Evolutionary conservation across 1,140 invertebrate species (phyloP).

Genomic region (Drosophila sulfurigaster): DNA sequence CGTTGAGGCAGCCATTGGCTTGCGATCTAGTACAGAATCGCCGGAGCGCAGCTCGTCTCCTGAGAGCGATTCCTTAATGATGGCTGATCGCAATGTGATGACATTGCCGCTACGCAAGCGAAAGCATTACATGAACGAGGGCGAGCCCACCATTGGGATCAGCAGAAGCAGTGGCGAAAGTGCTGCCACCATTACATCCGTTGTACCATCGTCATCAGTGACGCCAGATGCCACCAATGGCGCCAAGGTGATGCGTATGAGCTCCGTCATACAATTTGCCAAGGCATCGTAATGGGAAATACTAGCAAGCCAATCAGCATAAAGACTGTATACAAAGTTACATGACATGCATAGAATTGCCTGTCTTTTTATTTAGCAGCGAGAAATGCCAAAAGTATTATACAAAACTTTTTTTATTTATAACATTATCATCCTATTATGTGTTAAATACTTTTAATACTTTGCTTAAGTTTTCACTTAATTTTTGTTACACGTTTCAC

Average conservation of each 20-base stretch:
- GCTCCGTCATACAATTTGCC: conserved; percentile 93
- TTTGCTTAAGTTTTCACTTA: conserved; percentile 32
- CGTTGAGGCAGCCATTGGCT: conserved; percentile 89
- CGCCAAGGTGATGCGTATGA: conserved; percentile 87
- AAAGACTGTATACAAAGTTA: conserved; percentile 75
- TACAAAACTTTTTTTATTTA: conserved; percentile 63
- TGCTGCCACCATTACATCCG: background rate
- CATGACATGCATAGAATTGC: conserved; percentile 21
- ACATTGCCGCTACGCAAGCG: conserved; percentile 91
- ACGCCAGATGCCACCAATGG: conserved; percentile 21
- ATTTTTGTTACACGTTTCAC: conserved; percentile 61
- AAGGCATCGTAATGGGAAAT: conserved; percentile 87
- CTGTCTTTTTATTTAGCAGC: conserved; percentile 35
- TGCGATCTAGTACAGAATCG: conserved; percentile 87
- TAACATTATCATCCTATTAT: conserved; percentile 49
- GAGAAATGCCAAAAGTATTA: conserved; percentile 83
- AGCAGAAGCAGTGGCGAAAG: conserved; percentile 10
- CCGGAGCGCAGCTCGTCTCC: conserved; percentile 87
- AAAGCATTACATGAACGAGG: conserved; percentile 91
- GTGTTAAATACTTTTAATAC: conserved; percentile 42
- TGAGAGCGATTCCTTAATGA: conserved; percentile 86
- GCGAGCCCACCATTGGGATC: conserved; percentile 84
- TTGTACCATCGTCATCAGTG: background rate
- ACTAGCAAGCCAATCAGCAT: conserved; percentile 51
- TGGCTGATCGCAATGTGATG: conserved; percentile 87